These are phyloP conservation scores for Macrobrachium rosenbergii DNA, from an alignment of 1,140 invertebrate species.

Conservation along the genomic window DNA sequence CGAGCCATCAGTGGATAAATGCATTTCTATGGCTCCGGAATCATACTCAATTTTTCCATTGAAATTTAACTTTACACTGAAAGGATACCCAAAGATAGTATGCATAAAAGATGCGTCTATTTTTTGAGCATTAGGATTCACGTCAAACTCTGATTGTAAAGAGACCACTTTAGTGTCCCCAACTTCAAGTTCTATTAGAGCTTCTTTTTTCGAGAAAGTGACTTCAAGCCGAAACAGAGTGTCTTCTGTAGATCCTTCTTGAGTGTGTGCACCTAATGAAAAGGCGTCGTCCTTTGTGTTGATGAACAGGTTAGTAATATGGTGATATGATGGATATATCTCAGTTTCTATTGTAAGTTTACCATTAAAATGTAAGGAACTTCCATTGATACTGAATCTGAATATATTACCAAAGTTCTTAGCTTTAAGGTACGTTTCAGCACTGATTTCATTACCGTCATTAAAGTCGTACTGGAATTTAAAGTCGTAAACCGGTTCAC, in stretches of 20 bases:
- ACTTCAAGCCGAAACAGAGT: neutral
- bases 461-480: neutral
- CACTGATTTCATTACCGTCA: neutral
- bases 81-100: neutral
- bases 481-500: constrained; percentile 13
- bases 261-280: too few relatives aligned
- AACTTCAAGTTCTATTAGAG: neutral
- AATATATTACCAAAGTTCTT: too few relatives aligned
- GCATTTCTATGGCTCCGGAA: neutral
- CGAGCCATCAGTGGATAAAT: neutral
- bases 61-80: neutral
- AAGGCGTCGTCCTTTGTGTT: too few relatives aligned
- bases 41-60: neutral
- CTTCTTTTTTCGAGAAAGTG: neutral
- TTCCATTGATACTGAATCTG: too few relatives aligned
- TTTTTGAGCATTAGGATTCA: neutral
- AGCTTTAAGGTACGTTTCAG: too few relatives aligned
- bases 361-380: too few relatives aligned
- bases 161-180: neutral
- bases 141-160: neutral
- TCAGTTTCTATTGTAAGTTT: too few relatives aligned
- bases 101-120: neutral
- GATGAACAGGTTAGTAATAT: too few relatives aligned
- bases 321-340: too few relatives aligned
- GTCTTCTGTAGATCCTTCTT: too few relatives aligned